These are phyloP conservation scores for Heptranchias perlo DNA, from an alignment of 2,113 vertebrate genomes.

Conservation along the genomic window DNA sequence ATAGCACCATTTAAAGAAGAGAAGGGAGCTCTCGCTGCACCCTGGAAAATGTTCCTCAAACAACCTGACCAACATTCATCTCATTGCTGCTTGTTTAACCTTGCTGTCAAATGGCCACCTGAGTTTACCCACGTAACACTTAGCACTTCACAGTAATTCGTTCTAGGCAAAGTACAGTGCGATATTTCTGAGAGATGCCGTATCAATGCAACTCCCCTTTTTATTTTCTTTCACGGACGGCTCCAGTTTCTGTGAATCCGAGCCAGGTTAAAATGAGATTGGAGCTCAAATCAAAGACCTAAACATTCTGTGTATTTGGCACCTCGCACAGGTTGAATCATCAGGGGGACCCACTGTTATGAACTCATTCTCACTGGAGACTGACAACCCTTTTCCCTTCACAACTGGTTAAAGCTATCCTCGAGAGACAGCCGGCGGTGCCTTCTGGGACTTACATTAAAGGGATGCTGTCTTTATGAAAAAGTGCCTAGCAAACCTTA, in stretches of 20 bases:
- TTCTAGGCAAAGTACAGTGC: not conserved
- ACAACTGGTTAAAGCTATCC: not conserved
- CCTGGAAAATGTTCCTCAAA: not conserved
- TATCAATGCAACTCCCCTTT: not conserved
- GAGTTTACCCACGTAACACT: no score
- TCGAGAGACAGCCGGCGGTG: not conserved
- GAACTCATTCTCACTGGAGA: constrained; percentile 10
- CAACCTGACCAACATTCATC: not conserved
- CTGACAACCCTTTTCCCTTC: constrained; percentile 21
- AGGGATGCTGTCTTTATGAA: not conserved
- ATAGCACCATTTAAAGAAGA: not conserved
- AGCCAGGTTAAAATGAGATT: not conserved
- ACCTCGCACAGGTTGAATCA: not conserved
- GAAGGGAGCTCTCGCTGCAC: no score
- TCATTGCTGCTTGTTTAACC: not conserved
- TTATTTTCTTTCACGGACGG: not conserved
- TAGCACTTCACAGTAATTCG: no score
- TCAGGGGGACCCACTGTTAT: constrained; percentile 22
- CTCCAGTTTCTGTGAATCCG: not conserved
- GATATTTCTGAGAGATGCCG: not conserved
- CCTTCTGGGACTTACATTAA: not conserved
- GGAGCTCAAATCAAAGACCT: not conserved
- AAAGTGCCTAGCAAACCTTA: not conserved
- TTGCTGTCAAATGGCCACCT: not conserved
- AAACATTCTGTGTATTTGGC: constrained; percentile 17